Evolutionary conservation across 2,888 invertebrate species (phyloP), one percentile per base, ranked within the genome.

Genomic region (Coelopa pilipes): DNA sequence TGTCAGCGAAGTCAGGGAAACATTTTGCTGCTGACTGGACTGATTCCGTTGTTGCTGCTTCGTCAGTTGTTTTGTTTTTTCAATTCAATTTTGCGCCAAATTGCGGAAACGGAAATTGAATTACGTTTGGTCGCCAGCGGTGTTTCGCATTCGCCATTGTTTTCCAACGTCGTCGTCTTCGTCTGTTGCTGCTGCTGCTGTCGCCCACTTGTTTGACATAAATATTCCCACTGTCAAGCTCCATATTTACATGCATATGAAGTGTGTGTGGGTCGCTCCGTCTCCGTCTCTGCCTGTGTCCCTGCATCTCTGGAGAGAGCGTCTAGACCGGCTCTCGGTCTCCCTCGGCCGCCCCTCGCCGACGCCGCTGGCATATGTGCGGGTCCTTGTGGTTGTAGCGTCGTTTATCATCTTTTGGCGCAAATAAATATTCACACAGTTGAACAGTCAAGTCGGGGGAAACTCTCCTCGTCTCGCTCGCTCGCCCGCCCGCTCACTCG

Each of bases 171-270:
- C 34, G 34, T 34, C 34, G 7, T 34, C 34, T 2, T 34, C 34
- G 2, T 2, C 7, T 34, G 34, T 7, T 34, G 34, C 7, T 34
- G 2, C 34, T 34, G 34, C 34, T 34, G 34, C 34, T 34, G 34
- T 55, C 60, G 24, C 55, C 55, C n/a, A 47, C 62, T 47, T 47
- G 17, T 17, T 17, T 57, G 65, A 45, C 55, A 53, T 62, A 83
- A 83, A 83, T 83, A 83, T 84, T 83, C 80, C 78, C 79, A 79
- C 79, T 81, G 83, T 84, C 83, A 84, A 83, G 78, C 80, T 82
- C 80, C 84, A 83, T 84, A 84, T 83, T 83, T 84, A 79, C 81
- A 69, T n/a, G n/a, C 21, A 62, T 21, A 47, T 45, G 47, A 47
- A 47, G 34, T 17, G 13, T 50, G 50, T 50, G 34, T 1, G 34